phyloP scores from a whole-genome alignment of 2,888 invertebrate species.

The Cantharis rufa region DNA sequence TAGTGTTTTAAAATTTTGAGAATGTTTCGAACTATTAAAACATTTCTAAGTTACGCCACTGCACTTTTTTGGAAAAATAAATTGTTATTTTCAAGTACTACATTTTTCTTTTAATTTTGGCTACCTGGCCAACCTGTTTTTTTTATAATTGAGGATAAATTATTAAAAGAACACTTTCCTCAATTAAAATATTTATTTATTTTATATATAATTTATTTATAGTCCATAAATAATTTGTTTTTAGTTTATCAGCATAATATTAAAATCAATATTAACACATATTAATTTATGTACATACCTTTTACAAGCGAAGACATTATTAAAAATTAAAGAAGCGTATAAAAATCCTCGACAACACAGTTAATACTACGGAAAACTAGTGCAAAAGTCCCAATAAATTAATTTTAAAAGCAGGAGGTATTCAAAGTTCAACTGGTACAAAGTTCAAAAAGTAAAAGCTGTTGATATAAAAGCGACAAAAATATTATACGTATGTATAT shows the following conservation, averaged over 20 bases:
- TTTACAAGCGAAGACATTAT: slow-evolving; percentile 58
- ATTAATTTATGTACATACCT: too few relatives aligned
- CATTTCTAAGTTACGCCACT: neutral
- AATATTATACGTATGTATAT: neutral
- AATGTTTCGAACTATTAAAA: neutral
- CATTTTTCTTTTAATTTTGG: too few relatives aligned
- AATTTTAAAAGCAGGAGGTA: neutral
- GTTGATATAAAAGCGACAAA: neutral
- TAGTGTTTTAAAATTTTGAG: neutral
- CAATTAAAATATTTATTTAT: too few relatives aligned
- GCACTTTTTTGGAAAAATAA: neutral
- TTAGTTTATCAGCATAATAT: neutral
- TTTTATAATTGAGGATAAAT: too few relatives aligned
- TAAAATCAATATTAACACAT: slow-evolving; percentile 1
- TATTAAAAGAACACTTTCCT: too few relatives aligned
- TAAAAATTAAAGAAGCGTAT: slow-evolving; percentile 26
- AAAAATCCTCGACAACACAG: neutral
- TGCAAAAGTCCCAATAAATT: neutral
- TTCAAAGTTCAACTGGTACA: neutral
- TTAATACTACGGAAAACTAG: neutral
- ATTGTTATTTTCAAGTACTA: neutral
- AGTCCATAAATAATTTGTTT: too few relatives aligned
- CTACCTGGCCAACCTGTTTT: too few relatives aligned
- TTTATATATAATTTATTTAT: too few relatives aligned
- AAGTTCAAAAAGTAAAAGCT: neutral